Evolutionary conservation across 1,140 invertebrate genomes (phyloP), one percentile per base, ranked within the genome.

Genomic region (Antheraea pernyi): DNA sequence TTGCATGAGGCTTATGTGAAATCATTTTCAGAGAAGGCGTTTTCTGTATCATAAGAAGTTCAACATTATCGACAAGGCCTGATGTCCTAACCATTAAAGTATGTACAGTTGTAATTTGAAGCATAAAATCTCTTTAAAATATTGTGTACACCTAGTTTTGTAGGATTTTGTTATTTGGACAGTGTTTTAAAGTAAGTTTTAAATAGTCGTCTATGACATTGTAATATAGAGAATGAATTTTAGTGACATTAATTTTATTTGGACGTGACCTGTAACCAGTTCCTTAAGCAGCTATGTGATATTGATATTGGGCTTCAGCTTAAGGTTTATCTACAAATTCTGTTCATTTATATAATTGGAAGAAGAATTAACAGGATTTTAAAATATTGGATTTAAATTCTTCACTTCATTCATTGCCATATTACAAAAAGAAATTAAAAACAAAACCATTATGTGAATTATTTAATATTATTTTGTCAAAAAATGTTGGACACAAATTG

Each of bases 1-100:
- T 93, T 98, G 67, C 97, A 98, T 88, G 97, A 98, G 92, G 97
- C 97, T 63, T 98, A 98, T 85, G 95, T 98, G 0, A 97, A 97
- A 89, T 97, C 96, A 13, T 96, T 97, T 81, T 94, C 95, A 78
- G 95, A 96, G 84, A 95, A 95, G 79, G 93, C 96, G 30, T 95
- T 95, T 76, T 93, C 91, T 74, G 88, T 90, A 65, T 89, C 87
- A 81, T 91, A 90, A 89, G 22, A 2, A 85, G 78, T 80, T 77
- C 64, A 73, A 77, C 83, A 42, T 79, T 71, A 66, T n/a, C 69
- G 71, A 84, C 73, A 69, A 76, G 75, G 65, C 69, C 82, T 79
- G 72, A 74, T 71, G 69, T 81, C 66, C 69, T 76, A 74, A 77
- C 71, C 70, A 73, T 73, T 75, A 76, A 74, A 70, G 18, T 59